These are phyloP conservation scores for Mobula birostris DNA, from an alignment of 2,113 vertebrate species.

Conservation along the genomic window DNA sequence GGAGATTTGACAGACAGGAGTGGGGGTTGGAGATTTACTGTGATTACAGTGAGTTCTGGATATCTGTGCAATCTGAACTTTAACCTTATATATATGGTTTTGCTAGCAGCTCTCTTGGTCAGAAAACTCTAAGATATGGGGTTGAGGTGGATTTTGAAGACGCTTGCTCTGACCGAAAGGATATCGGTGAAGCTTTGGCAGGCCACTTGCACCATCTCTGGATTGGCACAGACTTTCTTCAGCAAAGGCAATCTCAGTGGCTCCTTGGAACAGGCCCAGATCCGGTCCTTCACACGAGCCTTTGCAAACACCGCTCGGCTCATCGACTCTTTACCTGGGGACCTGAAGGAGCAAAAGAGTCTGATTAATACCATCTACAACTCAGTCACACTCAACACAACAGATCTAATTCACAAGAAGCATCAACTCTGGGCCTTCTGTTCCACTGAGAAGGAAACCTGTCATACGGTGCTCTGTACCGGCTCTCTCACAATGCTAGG, in stretches of 20 bases:
- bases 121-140: not conserved
- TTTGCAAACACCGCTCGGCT: conserved; percentile 71
- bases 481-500: not conserved
- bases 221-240: conserved; percentile 58
- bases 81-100: no score
- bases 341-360: conserved; percentile 51
- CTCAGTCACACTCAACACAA: not conserved
- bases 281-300: conserved; percentile 58
- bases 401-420: not conserved
- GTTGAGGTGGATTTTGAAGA: no score
- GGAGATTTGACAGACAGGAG: no score
- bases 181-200: conserved; percentile 89
- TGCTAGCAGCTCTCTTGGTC: no score
- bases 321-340: conserved; percentile 70
- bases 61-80: no score
- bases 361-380: not conserved
- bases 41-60: no score
- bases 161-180: conserved; percentile 54
- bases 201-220: conserved; percentile 70
- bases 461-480: not conserved
- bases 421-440: not conserved
- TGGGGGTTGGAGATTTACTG: no score
- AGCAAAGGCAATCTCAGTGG: conserved; percentile 82
- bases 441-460: not conserved
- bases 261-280: conserved; percentile 79